Evolutionary conservation across 2,888 invertebrate genomes (phyloP), one percentile per base, ranked within the genome.

Genomic region (Mythimna vitellina): DNA sequence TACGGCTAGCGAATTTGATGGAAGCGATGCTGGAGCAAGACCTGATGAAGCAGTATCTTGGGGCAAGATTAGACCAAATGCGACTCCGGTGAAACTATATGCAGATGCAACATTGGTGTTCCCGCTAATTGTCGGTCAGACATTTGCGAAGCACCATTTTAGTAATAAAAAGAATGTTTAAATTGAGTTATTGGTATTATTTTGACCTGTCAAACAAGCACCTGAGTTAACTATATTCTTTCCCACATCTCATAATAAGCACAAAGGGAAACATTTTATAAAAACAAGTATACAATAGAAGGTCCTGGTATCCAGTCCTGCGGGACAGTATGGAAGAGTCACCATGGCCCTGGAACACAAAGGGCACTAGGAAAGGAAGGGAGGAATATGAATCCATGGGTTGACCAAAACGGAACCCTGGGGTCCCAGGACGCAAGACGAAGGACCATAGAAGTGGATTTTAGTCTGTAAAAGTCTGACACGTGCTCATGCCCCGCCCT

Each of bases 11-110:
- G 99, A 99, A 94, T 99, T 98, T 96, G 99, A 99, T 96, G 99
- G 99, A 0, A 99, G 99, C 90, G 99, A 99, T 92, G 98, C 99
- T 49, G 99, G 99, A 0, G 99, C 99, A 0, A 96, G 98, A 72
- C 99, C 99, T 0, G 99, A 99, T 96, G 99, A 99, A 95, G 99
- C 99, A 0, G 97, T 99, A 1, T 99, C 99, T 5, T 99, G 99
- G 99, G 99, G 99, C 0, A 99, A 99, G 96, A 99, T 99, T 74
- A 97, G 97, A 88, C 97, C 97, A 80, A 97, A 98, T 78, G 99
- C 99, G 0, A 97, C 96, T 38, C 99, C 99, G 0, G 98, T 99
- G 0, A 99, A 99, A 95, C 97, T 99, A 29, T 99, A 98, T 96
- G 98, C 98, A 0, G 99, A 99, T 93, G 99, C 99, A 5, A 98